Evolutionary conservation across 2,888 invertebrate genomes (phyloP), one percentile per base, ranked within the genome.

Genomic region (Danaus chrysippus): DNA sequence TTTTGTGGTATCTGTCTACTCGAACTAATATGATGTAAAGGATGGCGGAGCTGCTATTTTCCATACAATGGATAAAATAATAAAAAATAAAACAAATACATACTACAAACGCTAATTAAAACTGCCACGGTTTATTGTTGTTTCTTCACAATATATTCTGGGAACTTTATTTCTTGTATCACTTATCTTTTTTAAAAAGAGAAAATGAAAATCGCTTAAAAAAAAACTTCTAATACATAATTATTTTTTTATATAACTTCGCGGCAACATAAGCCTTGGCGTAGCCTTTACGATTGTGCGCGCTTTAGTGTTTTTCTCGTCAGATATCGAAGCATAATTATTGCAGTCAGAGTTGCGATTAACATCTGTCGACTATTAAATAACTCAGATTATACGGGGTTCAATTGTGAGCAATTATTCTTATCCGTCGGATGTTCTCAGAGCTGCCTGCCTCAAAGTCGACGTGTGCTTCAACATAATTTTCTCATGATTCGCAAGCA

Each of bases 321-420:
- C 86, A 83, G 80, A 81, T 84, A 86, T 86, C 83, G 81, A 87
- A 84, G 77, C 79, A 81, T 87, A 90, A 91, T 90, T 91, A 87
- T 87, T 49, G 49, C 17, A 86, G 86, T 71, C 79, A 76, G 82
- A 77, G 78, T 78, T 74, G 76, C 90, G 89, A 89, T 91, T 89
- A 89, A 90, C 91, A 91, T 89, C 90, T 91, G 91, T 87, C 85
- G 86, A 88, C 89, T 89, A 87, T 88, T 87, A 89, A 86, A 89
- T 88, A 86, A 87, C 80, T 84, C 81, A 75, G 84, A 85, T 86
- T 87, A 88, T 87, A 89, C 86, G 86, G 88, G 88, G 86, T 88
- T 90, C 90, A 88, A 89, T 87, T 87, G 89, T 83, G 83, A 88
- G 87, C 90, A 91, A 91, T 91, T 90, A 90, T 90, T 90, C 87